Base-by-base conservation (phyloP, 1,140 invertebrate genomes). In the Ostrea denselamellosa region DNA sequence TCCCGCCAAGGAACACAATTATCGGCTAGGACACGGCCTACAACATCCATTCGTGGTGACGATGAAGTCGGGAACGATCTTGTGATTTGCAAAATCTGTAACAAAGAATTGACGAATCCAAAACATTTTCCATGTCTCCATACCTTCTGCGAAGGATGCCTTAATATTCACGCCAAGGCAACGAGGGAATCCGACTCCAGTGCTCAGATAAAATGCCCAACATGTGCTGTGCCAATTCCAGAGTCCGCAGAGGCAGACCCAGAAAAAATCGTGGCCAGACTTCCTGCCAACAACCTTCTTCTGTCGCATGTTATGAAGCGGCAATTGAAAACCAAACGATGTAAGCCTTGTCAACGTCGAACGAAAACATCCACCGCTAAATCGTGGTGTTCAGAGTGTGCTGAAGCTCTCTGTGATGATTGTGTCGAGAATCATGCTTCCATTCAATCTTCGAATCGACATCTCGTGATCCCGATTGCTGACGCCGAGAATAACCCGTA, bases 101-200 rank as follows among this genome's bases (percentile, higher is more conserved):
- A 82, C 19, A 88, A 85, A 28, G 83, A 88, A 44, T 68, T 85
- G 25, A 83, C 62, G 19, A 28, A 51, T 82, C 87, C 87, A 14
- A 88, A 88, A 82, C 87, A 88, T 82, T 82, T 88, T 14, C 87
- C 87, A 8, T 88, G 87, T 52, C 65, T 88, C 34, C 87, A 88
- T 82, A 85, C 87, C 7, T 88, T 88, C 51, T 88, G 87, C 62
- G 87, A 88, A 58, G 52, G 56, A 28, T 88, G 87, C 52, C 56
- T 88, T 5, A 84, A 77, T 17, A 51, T 58, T 0, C 81, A 88
- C 83, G 87, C 84, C 8, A 19, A 82, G 52, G 25, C 58, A 8
- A 9, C 71, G n/a, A 77, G 82, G 17, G 83, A 85, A 25, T 68
- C 19, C 0, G 84, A 88, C 14, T 17, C 52, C 9, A 44, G 65